Base-by-base conservation (phyloP, 2,888 invertebrate species). In the Pammene aurita region DNA sequence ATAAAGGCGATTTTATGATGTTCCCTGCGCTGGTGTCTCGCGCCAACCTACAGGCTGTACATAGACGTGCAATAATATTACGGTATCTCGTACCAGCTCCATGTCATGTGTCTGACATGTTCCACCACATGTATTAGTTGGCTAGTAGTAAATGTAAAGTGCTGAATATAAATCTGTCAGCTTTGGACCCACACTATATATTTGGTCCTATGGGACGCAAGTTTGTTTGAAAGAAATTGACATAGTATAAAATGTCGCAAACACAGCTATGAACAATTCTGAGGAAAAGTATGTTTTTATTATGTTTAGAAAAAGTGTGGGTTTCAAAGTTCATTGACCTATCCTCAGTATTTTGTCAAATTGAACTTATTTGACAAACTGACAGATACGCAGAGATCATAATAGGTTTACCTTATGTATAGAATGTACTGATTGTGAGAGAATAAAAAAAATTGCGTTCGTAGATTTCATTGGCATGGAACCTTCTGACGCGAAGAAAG, bases 41-140 rank as follows among this genome's bases (percentile, higher is more conserved):
- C 50, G 50, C 34, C 26, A n/a, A 38, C 68, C 56, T 58, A 52
- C 63, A 57, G 68, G 68, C 68, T 68, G 68, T 68, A 68, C 57
- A 68, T 68, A 68, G 42, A 58, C 44, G 68, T 68, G 68, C 68
- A 68, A 68, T 68, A 67, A 63, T 56, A 58, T 63, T 42, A 42
- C 57, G 42, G 41, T 52, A 68, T 42, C 35, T 44, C 48, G 48
- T 55, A 50, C 66, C 50, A 38, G 16, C 56, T 6, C 46, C 35
- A 13, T 14, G 48, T 13, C 50, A n/a, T 0, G 26, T 0, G 26
- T 9, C 66, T 7, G 66, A 44, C 41, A 7, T 54, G 34, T 13
- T 46, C 38, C 35, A 35, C 34, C 52, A 41, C 14, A 2, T 34
- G 41, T 60, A 54, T 60, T 48, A 61, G 48, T 64, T 58, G 57